Conservation (phyloP, 2,888 invertebrate species). For the Latrodectus hesperus region DNA sequence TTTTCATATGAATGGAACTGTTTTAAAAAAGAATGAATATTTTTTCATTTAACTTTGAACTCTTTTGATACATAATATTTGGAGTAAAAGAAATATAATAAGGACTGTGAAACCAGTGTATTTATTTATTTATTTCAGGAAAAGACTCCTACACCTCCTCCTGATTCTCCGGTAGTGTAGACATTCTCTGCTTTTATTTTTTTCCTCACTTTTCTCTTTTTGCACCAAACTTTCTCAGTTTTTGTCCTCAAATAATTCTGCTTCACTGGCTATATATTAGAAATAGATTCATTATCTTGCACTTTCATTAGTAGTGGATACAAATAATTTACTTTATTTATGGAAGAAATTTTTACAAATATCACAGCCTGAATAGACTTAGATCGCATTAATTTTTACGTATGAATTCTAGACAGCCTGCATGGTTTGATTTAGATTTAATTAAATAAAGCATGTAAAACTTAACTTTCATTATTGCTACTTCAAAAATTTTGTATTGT, state of each 20-base stretch:
- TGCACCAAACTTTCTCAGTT: slow-evolving; percentile 45
- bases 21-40: too few relatives aligned
- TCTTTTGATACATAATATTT: background rate
- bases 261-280: slow-evolving; percentile 40
- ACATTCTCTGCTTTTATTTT: slow-evolving; percentile 67
- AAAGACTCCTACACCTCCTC: slow-evolving; percentile 71
- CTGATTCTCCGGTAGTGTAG: slow-evolving; percentile 73
- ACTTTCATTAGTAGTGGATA: background rate
- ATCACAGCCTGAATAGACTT: background rate
- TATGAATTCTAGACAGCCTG: background rate
- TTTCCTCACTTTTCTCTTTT: slow-evolving; percentile 69
- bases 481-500: too few relatives aligned
- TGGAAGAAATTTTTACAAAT: background rate
- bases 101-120: slow-evolving; percentile 48
- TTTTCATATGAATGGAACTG: too few relatives aligned
- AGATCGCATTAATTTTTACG: background rate
- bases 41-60: too few relatives aligned
- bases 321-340: background rate
- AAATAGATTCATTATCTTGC: background rate
- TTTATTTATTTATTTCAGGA: slow-evolving; percentile 71
- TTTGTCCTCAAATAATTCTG: slow-evolving; percentile 10
- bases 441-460: background rate
- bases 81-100: background rate
- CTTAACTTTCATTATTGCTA: too few relatives aligned
- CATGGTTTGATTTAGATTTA: slow-evolving; percentile 32